phyloP scores from a whole-genome alignment of 2,888 invertebrate species.

The Toxonevra muliebris region DNA sequence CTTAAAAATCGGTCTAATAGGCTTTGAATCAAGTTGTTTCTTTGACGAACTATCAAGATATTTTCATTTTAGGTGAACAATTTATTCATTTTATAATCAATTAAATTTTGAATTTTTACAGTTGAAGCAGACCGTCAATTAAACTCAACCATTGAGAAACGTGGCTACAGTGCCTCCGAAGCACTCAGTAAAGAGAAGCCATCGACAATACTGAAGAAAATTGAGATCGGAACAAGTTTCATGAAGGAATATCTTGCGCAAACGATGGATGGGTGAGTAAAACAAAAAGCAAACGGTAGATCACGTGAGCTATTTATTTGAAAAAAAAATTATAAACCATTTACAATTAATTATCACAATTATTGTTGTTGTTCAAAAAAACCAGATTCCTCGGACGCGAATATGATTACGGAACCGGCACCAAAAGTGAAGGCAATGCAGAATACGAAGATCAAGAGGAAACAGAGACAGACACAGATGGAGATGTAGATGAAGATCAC shows the following conservation, averaged over 20 bases:
- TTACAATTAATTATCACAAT: not conserved
- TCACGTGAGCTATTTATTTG: not conserved
- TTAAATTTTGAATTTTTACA: constrained; percentile 36
- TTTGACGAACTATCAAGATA: too few relatives aligned
- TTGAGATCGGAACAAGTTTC: constrained; percentile 61
- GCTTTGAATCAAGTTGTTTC: too few relatives aligned
- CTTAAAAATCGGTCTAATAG: too few relatives aligned
- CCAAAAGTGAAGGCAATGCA: constrained; percentile 27
- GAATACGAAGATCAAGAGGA: not conserved
- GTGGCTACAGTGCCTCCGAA: constrained; percentile 59
- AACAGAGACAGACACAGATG: constrained; percentile 13
- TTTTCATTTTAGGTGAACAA: too few relatives aligned
- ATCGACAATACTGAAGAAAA: constrained; percentile 62
- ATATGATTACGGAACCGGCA: constrained; percentile 51
- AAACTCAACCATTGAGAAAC: constrained; percentile 55
- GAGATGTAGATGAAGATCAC: constrained; percentile 30
- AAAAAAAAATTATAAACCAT: not conserved
- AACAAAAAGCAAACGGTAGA: not conserved
- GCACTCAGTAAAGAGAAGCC: constrained; percentile 60
- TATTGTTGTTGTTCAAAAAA: constrained; percentile 9
- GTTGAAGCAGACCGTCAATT: constrained; percentile 63
- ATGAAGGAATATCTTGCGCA: constrained; percentile 61
- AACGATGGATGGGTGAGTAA: constrained; percentile 62
- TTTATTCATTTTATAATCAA: too few relatives aligned
- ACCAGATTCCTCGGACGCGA: constrained; percentile 61